A percentile compares a stretch with the other conserved stretches of the same genome.
phyloP scores from a whole-genome alignment of 2,113 vertebrate species.

The Dermatemys mawii region DNA sequence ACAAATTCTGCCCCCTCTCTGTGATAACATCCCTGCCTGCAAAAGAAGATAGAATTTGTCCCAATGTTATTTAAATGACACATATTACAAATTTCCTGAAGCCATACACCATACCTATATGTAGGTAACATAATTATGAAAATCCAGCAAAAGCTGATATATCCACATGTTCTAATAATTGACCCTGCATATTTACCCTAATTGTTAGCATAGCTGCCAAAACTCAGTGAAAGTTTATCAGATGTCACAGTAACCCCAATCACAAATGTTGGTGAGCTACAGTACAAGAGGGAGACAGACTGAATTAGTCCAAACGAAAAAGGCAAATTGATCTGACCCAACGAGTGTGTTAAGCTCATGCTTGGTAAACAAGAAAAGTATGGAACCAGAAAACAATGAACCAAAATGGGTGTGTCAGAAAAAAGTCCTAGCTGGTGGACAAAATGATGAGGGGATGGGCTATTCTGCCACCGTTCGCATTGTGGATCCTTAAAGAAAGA shows the following conservation, averaged over 20 bases:
- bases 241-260: neutral
- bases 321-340: neutral
- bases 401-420: neutral
- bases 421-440: neutral
- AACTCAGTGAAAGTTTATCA: neutral
- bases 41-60: neutral
- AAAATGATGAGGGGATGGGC: neutral
- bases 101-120: neutral
- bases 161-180: neutral
- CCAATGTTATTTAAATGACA: neutral
- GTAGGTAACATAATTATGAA: neutral
- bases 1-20: neutral
- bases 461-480: neutral
- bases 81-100: neutral
- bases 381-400: neutral
- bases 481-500: neutral
- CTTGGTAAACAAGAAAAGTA: neutral
- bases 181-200: neutral
- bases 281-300: neutral
- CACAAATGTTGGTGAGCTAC: neutral
- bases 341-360: neutral
- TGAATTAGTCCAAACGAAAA: neutral
- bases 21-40: neutral
- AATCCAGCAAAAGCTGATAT: neutral
- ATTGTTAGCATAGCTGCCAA: neutral